Conservation (phyloP, 1,140 invertebrate species). For the Druon quercuslanigerum region DNA sequence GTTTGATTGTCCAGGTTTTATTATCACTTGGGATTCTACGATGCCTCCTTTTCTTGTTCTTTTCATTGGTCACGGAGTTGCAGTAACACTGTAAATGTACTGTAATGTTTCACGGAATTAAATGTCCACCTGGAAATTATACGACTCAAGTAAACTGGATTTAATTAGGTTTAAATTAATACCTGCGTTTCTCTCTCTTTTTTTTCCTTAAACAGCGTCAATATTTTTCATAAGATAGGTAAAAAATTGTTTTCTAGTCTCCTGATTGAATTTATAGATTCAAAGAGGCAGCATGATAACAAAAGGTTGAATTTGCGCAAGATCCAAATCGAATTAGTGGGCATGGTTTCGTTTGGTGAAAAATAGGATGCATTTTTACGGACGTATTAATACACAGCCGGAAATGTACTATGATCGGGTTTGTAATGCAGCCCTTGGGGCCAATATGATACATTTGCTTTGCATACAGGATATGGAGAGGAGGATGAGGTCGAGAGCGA, state of each 20-base stretch:
- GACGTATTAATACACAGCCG: slow-evolving; percentile 62
- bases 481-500: slow-evolving; percentile 42
- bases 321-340: slow-evolving; percentile 65
- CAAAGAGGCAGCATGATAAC: too few relatives aligned
- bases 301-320: neutral
- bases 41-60: slow-evolving; percentile 45
- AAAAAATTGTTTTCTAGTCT: too few relatives aligned
- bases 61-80: slow-evolving; percentile 33
- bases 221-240: too few relatives aligned
- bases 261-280: too few relatives aligned
- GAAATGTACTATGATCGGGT: slow-evolving; percentile 67
- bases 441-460: slow-evolving; percentile 69
- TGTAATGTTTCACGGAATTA: slow-evolving; percentile 41
- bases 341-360: slow-evolving; percentile 41
- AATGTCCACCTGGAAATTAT: slow-evolving; percentile 29
- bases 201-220: too few relatives aligned
- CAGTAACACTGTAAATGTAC: slow-evolving; percentile 23
- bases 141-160: too few relatives aligned
- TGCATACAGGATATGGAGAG: slow-evolving; percentile 53
- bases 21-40: slow-evolving; percentile 60
- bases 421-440: slow-evolving; percentile 70
- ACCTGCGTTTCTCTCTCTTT: too few relatives aligned
- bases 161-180: neutral
- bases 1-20: slow-evolving; percentile 67
- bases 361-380: slow-evolving; percentile 61